phyloP scores from a whole-genome alignment of 2,113 vertebrate species.

The Trematomus loennbergii region DNA sequence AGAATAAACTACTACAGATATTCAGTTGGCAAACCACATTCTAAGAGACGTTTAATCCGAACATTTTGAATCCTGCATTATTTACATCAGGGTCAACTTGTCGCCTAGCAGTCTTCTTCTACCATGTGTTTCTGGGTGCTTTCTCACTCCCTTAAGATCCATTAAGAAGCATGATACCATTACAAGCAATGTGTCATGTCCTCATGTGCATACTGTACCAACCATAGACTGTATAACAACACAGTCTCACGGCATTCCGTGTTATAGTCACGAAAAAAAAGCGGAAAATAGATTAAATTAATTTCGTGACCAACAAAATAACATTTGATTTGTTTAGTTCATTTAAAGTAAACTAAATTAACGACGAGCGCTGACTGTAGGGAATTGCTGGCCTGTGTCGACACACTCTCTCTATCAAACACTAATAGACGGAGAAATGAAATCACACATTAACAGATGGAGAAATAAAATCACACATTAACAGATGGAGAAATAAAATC shows the following conservation, averaged over 20 bases:
- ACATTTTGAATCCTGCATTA: neutral
- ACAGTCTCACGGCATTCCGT: no score
- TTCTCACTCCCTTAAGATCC: neutral
- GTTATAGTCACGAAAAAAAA: no score
- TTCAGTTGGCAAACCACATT: neutral
- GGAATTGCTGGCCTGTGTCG: neutral
- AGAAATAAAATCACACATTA: slow-evolving; percentile 20
- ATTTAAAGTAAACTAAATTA: neutral
- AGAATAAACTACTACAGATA: no score
- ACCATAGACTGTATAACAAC: no score
- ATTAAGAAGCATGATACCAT: neutral
- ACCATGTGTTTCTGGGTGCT: no score
- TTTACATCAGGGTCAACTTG: neutral
- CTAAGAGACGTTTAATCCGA: neutral
- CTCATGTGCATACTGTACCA: neutral
- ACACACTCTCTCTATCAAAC: slow-evolving; percentile 23
- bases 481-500: neutral
- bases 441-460: neutral
- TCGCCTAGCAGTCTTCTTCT: no score
- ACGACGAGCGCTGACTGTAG: neutral
- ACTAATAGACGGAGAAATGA: neutral
- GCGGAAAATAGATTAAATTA: no score
- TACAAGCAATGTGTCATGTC: neutral
- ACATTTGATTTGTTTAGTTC: no score
- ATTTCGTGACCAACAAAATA: neutral